Conservation (phyloP, 2,888 invertebrate genomes). For the Tachina grossa region DNA sequence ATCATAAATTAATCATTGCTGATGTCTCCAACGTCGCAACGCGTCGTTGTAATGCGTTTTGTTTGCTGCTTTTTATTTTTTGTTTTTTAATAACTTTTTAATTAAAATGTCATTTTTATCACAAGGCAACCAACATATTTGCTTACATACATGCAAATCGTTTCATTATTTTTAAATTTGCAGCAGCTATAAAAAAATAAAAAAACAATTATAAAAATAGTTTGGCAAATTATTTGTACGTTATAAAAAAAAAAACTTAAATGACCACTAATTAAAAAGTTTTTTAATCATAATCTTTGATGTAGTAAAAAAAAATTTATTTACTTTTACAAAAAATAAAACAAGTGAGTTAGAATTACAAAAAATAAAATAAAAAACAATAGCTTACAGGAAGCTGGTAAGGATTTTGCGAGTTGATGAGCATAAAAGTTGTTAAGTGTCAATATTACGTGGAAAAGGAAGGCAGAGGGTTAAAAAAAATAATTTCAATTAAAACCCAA, state of each 20-base stretch:
- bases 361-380: neutral
- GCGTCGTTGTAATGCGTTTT: neutral
- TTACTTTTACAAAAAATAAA: slow-evolving; percentile 1
- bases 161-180: slow-evolving; percentile 12
- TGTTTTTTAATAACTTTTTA: slow-evolving; percentile 58
- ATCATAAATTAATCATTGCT: slow-evolving; percentile 56
- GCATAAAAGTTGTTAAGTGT: neutral
- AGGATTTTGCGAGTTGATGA: too few species aligned
- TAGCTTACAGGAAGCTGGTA: too few species aligned
- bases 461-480: too few species aligned
- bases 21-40: neutral
- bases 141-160: slow-evolving; percentile 49
- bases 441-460: neutral
- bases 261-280: slow-evolving; percentile 67
- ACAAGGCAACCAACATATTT: slow-evolving; percentile 65
- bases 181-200: neutral
- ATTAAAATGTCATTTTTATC: slow-evolving; percentile 70
- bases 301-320: slow-evolving; percentile 46
- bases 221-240: slow-evolving; percentile 22
- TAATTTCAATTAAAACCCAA: neutral
- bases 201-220: neutral
- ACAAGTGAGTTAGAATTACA: neutral
- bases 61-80: neutral
- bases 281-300: slow-evolving; percentile 64
- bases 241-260: neutral